These are phyloP conservation scores for Trogon surrucura DNA, from an alignment of 2,113 vertebrate species.

Conservation along the genomic window DNA sequence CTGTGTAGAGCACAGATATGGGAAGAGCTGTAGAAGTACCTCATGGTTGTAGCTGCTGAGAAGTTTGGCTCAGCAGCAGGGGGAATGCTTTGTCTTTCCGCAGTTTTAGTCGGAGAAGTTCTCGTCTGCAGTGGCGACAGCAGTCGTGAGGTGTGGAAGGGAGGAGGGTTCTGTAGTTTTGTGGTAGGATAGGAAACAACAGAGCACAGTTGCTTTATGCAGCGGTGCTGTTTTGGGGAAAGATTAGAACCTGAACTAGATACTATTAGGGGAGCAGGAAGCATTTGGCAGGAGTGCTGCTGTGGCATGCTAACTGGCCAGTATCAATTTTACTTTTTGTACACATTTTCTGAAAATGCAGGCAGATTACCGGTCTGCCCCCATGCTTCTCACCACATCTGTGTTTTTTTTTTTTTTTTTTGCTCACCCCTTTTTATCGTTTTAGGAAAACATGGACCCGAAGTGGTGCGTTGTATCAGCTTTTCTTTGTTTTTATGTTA, in stretches of 20 bases:
- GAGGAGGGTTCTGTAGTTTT: not conserved
- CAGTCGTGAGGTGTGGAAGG: not conserved
- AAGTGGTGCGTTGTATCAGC: not conserved
- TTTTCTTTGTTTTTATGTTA: not conserved
- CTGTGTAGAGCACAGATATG: not conserved
- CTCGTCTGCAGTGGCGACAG: not conserved
- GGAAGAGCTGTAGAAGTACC: not conserved
- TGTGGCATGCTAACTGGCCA: not conserved
- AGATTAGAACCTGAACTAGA: not conserved
- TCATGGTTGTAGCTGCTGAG: not conserved
- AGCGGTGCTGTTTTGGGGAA: not conserved
- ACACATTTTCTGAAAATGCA: not conserved
- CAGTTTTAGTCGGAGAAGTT: not conserved
- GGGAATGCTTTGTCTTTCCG: not conserved
- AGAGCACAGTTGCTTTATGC: not conserved
- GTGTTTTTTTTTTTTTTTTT: not conserved
- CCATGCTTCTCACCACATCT: accelerated
- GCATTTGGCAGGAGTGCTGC: not conserved
- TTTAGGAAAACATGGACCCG: not conserved
- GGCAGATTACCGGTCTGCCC: not conserved
- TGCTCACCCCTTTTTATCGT: not conserved
- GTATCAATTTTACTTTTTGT: not conserved
- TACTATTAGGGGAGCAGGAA: not conserved
- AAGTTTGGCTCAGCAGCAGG: not conserved
- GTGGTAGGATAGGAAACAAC: not conserved